phyloP scores from a whole-genome alignment of 2,113 vertebrate species.

The Gallinago media region DNA sequence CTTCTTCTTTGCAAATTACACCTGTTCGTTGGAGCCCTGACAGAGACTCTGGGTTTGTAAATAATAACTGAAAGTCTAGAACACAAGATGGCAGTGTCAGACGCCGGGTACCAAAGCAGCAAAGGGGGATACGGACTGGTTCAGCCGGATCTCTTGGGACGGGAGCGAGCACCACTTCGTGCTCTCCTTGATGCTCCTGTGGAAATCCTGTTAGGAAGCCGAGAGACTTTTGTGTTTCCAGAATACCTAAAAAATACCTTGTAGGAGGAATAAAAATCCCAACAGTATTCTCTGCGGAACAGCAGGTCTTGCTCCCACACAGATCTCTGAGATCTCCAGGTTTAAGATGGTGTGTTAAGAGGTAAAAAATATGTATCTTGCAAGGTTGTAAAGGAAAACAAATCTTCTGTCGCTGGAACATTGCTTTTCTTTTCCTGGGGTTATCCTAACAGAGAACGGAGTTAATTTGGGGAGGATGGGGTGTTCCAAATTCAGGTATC shows the following conservation, averaged over 20 bases:
- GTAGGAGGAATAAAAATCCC: background rate
- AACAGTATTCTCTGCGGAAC: background rate
- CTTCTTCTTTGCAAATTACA: background rate
- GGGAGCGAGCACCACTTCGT: background rate
- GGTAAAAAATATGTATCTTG: background rate
- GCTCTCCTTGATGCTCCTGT: background rate
- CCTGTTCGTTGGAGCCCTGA: background rate
- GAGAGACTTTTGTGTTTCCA: background rate
- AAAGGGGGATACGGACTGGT: background rate
- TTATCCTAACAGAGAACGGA: background rate
- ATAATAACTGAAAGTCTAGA: background rate
- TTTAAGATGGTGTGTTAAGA: background rate
- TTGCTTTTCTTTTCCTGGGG: background rate
- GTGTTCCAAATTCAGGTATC: fast-evolving
- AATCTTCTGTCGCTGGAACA: background rate
- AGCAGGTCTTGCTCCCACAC: background rate
- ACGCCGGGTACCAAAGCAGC: background rate
- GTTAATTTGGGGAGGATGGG: no score
- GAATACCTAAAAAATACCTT: background rate
- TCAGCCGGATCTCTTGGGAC: no score
- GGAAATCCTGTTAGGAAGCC: background rate
- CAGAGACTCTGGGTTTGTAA: background rate
- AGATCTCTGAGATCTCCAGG: background rate
- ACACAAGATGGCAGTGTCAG: constrained; percentile 58
- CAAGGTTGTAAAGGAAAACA: background rate